Conservation (phyloP, 2,888 invertebrate genomes). For the Tromatobia lineatoria region DNA sequence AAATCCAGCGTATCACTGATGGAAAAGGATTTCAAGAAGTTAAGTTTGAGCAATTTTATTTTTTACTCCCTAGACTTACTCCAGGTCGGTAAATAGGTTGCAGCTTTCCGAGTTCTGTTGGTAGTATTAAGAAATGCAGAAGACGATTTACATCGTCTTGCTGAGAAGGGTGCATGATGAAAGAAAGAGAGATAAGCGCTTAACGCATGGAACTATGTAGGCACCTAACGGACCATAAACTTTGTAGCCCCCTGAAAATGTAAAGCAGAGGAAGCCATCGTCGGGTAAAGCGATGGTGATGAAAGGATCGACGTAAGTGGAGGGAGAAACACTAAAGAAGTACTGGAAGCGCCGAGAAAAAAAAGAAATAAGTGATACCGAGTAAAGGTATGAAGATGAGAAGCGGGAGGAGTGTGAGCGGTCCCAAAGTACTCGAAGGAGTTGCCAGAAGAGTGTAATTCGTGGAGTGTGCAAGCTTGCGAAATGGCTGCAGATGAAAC, state of each 20-base stretch:
- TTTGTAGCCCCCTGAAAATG: conserved; percentile 28
- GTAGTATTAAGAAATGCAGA: conserved; percentile 10
- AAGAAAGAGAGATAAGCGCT: conserved; percentile 3
- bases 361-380: conserved; percentile 30
- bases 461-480: neutral
- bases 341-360: neutral
- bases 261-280: conserved; percentile 14
- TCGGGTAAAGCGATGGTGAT: conserved; percentile 24
- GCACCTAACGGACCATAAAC: conserved; percentile 33
- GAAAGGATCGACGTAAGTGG: conserved; percentile 19
- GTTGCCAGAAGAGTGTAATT: conserved; percentile 37
- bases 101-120: neutral
- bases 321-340: neutral
- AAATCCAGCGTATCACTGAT: neutral
- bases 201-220: conserved; percentile 15
- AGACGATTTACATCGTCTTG: conserved; percentile 20
- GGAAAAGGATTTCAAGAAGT: neutral
- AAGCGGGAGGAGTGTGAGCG: conserved; percentile 1
- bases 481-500: neutral
- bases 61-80: neutral
- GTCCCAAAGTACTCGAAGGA: conserved; percentile 27
- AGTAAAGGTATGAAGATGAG: conserved; percentile 12
- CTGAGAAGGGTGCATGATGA: neutral
- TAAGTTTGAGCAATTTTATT: neutral
- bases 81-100: neutral